A percentile compares a stretch with the other conserved stretches of the same genome.
Evolutionary conservation across 1,140 invertebrate species (phyloP).

Genomic region (Stegodyphus mimosarum): DNA sequence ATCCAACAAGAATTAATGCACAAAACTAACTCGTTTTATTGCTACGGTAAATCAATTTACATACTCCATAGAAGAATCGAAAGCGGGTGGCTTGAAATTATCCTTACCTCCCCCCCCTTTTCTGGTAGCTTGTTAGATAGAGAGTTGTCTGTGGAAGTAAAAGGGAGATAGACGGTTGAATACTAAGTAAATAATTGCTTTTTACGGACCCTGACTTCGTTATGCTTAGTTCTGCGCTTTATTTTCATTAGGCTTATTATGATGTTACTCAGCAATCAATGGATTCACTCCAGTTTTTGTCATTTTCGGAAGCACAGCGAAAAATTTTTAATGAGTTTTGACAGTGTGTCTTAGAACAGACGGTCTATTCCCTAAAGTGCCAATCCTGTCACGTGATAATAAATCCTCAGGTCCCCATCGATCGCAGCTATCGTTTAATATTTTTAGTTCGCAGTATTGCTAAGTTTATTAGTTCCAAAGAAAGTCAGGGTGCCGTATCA

Average conservation of each 20-base stretch:
- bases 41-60: not conserved
- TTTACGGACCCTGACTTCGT: not conserved
- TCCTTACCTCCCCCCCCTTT: not conserved
- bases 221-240: not conserved
- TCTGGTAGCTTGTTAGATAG: not conserved
- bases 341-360: not conserved
- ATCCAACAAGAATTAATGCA: not conserved
- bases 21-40: not conserved
- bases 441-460: too few species aligned
- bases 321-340: not conserved
- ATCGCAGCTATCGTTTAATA: too few species aligned
- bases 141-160: not conserved
- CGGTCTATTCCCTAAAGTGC: too few species aligned
- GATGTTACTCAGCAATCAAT: not conserved
- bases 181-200: not conserved
- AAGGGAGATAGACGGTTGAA: not conserved
- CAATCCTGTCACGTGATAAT: too few species aligned
- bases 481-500: too few species aligned
- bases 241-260: slow-evolving; percentile 1
- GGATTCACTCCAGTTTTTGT: not conserved
- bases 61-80: not conserved
- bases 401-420: too few species aligned
- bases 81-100: not conserved
- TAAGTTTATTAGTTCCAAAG: too few species aligned
- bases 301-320: not conserved